A percentile compares a stretch with the other conserved stretches of the same genome.
Conservation (phyloP, 1,140 invertebrate genomes). For the Maniola jurtina region DNA sequence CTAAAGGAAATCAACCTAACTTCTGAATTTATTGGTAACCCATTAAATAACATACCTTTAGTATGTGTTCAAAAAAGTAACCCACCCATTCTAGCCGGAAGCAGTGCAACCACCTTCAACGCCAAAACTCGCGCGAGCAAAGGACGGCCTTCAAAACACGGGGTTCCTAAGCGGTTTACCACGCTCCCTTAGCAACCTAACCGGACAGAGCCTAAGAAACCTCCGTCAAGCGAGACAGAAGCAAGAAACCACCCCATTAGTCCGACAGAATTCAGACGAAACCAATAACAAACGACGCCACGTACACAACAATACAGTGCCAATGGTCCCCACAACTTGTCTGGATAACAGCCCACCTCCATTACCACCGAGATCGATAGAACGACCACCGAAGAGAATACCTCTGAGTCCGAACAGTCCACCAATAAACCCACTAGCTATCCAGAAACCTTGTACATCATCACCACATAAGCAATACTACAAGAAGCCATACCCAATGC, state of each 20-base stretch:
- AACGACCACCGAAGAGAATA: constrained; percentile 42
- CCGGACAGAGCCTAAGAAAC: constrained; percentile 68
- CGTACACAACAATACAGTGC: constrained; percentile 53
- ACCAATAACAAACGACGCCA: constrained; percentile 34
- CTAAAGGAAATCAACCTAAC: no score
- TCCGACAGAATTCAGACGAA: constrained; percentile 57
- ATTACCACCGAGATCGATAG: constrained; percentile 70
- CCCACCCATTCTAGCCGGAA: constrained; percentile 35
- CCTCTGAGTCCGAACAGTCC: constrained; percentile 39
- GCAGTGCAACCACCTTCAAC: constrained; percentile 38
- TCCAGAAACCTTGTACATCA: constrained; percentile 35
- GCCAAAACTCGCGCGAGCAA: constrained; percentile 37
- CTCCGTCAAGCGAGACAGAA: constrained; percentile 50
- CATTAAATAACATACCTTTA: no score
- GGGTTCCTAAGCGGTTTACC: constrained; percentile 78
- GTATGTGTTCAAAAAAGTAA: no score
- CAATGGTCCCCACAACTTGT: constrained; percentile 63
- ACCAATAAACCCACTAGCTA: constrained; percentile 39
- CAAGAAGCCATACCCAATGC: constrained; percentile 46
- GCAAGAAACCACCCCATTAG: constrained; percentile 39
- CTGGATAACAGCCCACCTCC: constrained; percentile 76
- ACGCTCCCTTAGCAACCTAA: constrained; percentile 78
- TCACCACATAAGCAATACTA: constrained; percentile 11
- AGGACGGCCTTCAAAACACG: constrained; percentile 31
- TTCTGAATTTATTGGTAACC: no score